phyloP scores from a whole-genome alignment of 2,113 vertebrate genomes.

The Larimichthys crocea region DNA sequence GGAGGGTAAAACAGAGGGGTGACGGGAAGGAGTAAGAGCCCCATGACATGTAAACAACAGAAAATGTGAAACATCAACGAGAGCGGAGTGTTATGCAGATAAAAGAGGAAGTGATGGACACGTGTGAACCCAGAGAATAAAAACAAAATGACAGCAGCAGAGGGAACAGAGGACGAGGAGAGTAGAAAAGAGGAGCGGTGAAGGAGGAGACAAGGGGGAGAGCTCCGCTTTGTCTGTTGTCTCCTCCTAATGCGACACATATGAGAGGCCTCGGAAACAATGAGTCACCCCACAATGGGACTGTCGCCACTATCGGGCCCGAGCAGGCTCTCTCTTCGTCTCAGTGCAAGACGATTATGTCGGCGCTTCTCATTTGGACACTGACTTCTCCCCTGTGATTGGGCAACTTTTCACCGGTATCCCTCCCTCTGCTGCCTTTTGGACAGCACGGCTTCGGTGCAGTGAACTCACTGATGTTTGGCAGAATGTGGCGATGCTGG shows the following conservation, averaged over 20 bases:
- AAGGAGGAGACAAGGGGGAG: constrained; percentile 19
- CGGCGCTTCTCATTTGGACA: constrained; percentile 35
- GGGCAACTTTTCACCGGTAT: constrained; percentile 2
- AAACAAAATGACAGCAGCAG: constrained; percentile 24
- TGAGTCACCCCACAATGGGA: constrained; percentile 71
- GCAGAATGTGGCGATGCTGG: background rate
- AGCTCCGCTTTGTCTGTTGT: constrained; percentile 65
- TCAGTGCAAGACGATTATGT: constrained; percentile 46
- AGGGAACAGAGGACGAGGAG: constrained; percentile 20
- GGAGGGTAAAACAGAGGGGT: background rate
- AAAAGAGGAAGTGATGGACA: constrained; percentile 10
- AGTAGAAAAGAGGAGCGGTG: constrained; percentile 20
- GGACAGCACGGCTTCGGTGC: background rate
- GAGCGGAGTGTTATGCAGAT: background rate
- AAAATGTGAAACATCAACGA: constrained; percentile 13
- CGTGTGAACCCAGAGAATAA: background rate
- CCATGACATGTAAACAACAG: background rate
- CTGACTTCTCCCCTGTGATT: constrained; percentile 16
- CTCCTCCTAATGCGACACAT: constrained; percentile 74
- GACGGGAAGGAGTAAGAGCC: background rate
- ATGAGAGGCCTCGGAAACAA: constrained; percentile 75
- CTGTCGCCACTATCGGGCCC: constrained; percentile 64
- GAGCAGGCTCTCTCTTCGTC: constrained; percentile 44
- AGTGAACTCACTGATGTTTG: background rate
- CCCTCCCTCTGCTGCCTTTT: background rate